Evolutionary conservation across 2,888 invertebrate genomes (phyloP).

Genomic region (Dryadula phaetusa): DNA sequence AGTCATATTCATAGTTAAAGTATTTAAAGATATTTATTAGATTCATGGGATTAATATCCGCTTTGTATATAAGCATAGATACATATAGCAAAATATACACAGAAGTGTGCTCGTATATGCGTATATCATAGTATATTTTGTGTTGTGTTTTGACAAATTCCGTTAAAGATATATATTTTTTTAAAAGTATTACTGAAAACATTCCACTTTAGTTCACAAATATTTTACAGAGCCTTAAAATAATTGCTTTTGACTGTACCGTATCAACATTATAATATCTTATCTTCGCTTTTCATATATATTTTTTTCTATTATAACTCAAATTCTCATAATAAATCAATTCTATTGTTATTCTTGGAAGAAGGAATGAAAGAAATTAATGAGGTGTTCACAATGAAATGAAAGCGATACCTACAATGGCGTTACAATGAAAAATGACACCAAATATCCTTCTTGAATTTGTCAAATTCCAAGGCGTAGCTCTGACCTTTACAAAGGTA

Average conservation of each 20-base stretch:
- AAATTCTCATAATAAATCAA: slow-evolving; percentile 7
- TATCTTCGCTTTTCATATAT: background rate
- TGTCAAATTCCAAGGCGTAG: slow-evolving; percentile 21
- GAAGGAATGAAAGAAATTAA: slow-evolving; percentile 8
- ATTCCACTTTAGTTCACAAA: background rate
- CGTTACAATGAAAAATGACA: slow-evolving; percentile 23
- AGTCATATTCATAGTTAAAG: no score
- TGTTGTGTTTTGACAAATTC: no score
- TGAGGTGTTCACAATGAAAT: slow-evolving; percentile 14
- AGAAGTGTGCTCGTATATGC: no score
- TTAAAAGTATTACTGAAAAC: background rate
- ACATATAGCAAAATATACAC: no score
- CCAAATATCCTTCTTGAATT: slow-evolving; percentile 12
- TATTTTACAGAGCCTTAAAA: background rate
- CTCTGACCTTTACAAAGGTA: slow-evolving; percentile 5
- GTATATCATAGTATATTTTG: no score
- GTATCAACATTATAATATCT: background rate
- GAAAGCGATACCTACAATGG: slow-evolving; percentile 11
- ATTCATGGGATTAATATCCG: no score
- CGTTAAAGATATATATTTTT: no score
- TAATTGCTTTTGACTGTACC: background rate
- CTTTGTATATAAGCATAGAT: no score
- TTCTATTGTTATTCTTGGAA: slow-evolving; percentile 11
- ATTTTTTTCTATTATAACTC: background rate
- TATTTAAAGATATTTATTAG: no score